Conservation (phyloP, 1,140 invertebrate species). For the Trichoplusia ni region DNA sequence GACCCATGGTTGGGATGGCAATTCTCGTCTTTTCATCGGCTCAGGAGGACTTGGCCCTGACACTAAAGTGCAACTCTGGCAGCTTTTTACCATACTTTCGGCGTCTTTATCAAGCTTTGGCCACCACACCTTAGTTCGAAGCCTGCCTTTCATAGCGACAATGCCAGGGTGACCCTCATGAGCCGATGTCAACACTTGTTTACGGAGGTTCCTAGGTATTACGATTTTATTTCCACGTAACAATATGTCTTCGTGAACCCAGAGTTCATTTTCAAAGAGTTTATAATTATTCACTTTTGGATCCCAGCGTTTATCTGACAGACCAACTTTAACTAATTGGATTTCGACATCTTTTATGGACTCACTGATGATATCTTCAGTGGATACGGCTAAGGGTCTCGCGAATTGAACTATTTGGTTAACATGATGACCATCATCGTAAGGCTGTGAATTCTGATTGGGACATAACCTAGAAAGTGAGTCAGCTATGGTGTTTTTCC, state of each 20-base stretch:
- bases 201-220: slow-evolving; percentile 47
- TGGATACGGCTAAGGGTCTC: not conserved
- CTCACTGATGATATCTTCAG: not conserved
- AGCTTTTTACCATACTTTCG: slow-evolving; percentile 61
- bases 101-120: slow-evolving; percentile 74
- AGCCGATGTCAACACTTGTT: not conserved
- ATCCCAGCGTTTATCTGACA: not conserved
- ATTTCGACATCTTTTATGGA: not conserved
- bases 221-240: slow-evolving; percentile 46
- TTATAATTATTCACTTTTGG: not conserved
- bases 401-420: not conserved
- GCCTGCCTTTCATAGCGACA: slow-evolving; percentile 75
- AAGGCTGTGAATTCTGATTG: not conserved
- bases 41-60: not conserved
- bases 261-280: slow-evolving; percentile 13
- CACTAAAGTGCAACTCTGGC: slow-evolving; percentile 60
- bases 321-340: not conserved
- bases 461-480: not conserved
- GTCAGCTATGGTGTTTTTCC: not conserved
- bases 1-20: slow-evolving; percentile 56
- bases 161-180: not conserved
- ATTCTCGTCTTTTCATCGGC: slow-evolving; percentile 48
- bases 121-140: slow-evolving; percentile 82
- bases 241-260: slow-evolving; percentile 13
- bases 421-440: not conserved